phyloP scores from a whole-genome alignment of 2,113 vertebrate species.

The Mixornis gularis region DNA sequence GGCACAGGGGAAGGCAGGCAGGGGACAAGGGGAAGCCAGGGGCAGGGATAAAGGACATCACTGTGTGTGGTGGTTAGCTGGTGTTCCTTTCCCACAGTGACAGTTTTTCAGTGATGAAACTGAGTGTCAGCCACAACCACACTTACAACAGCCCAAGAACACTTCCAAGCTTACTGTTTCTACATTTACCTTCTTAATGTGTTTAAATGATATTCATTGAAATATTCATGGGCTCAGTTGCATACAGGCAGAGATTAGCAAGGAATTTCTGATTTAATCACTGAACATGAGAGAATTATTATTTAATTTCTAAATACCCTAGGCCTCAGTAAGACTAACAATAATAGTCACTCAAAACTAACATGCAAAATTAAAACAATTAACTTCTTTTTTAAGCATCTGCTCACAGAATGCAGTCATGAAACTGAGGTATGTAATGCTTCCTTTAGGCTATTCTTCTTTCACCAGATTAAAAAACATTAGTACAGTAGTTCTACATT shows the following conservation, averaged over 20 bases:
- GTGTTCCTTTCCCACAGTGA: neutral
- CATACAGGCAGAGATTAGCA: neutral
- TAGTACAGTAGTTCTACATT: neutral
- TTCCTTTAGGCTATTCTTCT: neutral
- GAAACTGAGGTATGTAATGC: neutral
- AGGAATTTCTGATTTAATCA: neutral
- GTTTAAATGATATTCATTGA: neutral
- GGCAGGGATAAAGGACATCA: neutral
- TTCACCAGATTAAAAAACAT: neutral
- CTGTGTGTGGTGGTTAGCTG: neutral
- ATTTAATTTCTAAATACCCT: neutral
- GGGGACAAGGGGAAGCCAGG: neutral
- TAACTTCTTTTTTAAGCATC: neutral
- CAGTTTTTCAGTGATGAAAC: neutral
- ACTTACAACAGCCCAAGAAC: neutral
- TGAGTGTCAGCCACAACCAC: neutral
- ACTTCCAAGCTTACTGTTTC: neutral
- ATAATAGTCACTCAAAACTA: neutral
- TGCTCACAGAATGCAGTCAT: neutral
- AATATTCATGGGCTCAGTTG: neutral
- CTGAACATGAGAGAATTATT: neutral
- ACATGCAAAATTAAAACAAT: neutral
- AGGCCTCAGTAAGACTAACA: neutral
- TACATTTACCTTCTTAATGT: neutral
- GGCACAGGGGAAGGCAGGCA: neutral